Evolutionary conservation across 2,888 invertebrate genomes (phyloP).

Genomic region (Chaetogeoica ovagalla): DNA sequence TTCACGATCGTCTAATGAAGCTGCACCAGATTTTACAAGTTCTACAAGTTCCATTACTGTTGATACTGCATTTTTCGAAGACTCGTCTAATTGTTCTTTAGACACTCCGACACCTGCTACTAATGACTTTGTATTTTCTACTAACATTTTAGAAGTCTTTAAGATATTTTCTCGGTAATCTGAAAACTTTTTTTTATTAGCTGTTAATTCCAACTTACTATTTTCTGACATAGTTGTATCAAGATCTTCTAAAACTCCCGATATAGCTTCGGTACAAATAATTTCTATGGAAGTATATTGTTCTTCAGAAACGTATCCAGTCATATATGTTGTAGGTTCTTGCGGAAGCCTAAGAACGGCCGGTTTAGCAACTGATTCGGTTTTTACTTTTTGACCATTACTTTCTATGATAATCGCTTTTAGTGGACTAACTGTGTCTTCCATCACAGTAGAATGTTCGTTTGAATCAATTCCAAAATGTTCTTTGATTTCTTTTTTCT

Average conservation of each 20-base stretch:
- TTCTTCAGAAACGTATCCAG: slow-evolving; percentile 43
- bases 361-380: slow-evolving; percentile 91
- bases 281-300: slow-evolving; percentile 48
- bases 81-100: slow-evolving; percentile 93
- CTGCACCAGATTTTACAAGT: slow-evolving; percentile 95
- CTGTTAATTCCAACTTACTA: slow-evolving; percentile 94
- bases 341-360: slow-evolving; percentile 85
- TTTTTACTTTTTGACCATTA: slow-evolving; percentile 83
- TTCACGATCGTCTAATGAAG: slow-evolving; percentile 87
- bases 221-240: slow-evolving; percentile 98
- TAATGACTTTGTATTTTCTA: slow-evolving; percentile 98
- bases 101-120: slow-evolving; percentile 92
- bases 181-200: slow-evolving; percentile 86
- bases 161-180: slow-evolving; percentile 95
- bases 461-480: slow-evolving; percentile 99
- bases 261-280: slow-evolving; percentile 81
- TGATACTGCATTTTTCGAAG: slow-evolving; percentile 94
- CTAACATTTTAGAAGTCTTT: slow-evolving; percentile 96
- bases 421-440: slow-evolving; percentile 93
- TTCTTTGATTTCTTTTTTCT: slow-evolving; percentile 94
- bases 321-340: slow-evolving; percentile 67
- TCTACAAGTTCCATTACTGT: slow-evolving; percentile 96
- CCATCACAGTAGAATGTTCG: slow-evolving; percentile 97
- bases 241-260: slow-evolving; percentile 94
- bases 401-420: slow-evolving; percentile 88